Conservation (phyloP, 2,797 vertebrate genomes). For the Urocyon cinereoargenteus region DNA sequence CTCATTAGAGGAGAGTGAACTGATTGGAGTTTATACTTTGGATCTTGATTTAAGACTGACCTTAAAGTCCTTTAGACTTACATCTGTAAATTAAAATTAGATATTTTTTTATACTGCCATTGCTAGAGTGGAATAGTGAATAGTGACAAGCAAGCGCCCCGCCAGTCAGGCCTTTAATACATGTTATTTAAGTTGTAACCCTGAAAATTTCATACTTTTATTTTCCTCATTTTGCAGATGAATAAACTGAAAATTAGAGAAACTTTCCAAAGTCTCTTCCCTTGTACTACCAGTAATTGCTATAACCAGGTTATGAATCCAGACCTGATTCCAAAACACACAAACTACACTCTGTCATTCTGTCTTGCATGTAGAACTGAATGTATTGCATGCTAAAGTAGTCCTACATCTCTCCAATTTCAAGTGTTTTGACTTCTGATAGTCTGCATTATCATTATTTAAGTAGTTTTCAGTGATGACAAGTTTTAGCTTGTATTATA, state of each 20-base stretch:
- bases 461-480: constrained; percentile 2
- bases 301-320: neutral
- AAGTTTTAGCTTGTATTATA: neutral
- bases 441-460: constrained; percentile 32
- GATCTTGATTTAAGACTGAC: constrained; percentile 1
- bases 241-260: constrained; percentile 31
- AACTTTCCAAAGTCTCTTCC: neutral
- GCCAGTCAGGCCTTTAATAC: neutral
- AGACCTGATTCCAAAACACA: constrained; percentile 20
- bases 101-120: constrained; percentile 1
- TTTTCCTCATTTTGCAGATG: constrained; percentile 31
- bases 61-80: constrained; percentile 27
- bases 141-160: neutral
- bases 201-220: neutral
- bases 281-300: neutral
- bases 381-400: neutral
- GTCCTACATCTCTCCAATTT: constrained; percentile 21
- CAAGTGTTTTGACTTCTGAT: constrained; percentile 10
- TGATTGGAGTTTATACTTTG: neutral
- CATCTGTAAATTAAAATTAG: constrained; percentile 41
- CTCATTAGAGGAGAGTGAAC: neutral
- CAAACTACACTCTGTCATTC: neutral
- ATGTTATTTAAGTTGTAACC: constrained; percentile 9
- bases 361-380: neutral
- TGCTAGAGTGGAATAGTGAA: neutral